Base-by-base conservation (phyloP, 2,797 vertebrate species). In the Enteromius trimaculatus region DNA sequence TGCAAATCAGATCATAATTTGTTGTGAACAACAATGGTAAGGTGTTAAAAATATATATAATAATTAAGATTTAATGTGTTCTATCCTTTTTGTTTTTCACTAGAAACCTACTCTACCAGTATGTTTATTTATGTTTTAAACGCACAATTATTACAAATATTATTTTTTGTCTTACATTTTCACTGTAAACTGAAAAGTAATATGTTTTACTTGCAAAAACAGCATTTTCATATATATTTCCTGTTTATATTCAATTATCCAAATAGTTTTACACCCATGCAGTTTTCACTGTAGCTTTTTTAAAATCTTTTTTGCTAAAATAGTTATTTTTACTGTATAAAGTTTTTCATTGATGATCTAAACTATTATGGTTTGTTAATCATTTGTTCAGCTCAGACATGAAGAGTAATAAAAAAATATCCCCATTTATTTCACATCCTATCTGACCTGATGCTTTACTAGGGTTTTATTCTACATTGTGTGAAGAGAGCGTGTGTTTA, bases 381-480 rank as follows among this genome's bases (percentile, higher is more conserved):
- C 53, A n/a, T 55, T n/a, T 55, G 21, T 23, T 58, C 3, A 58
- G 53, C 9, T 58, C 21, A 55, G 21, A 23, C 53, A 19, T 51
- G 17, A 19, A 51, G 29, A 53, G 2, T 14, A 8, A 44, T 77
- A n/a, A 5, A 44, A 53, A 72, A 72, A 53, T 72, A 4, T 51
- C 17, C 14, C 26, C 14, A 71, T 72, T 72, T 51, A n/a, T n/a
- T 66, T 1, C 19, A 19, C 69, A 66, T 58, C 10, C 34, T 14
- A 26, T 53, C 23, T 29, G 53, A 62, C n/a, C 55, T 62, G 55
- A 44, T 44, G 16, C 76, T 64, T 47, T 10, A 78, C 6, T 71
- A 44, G 6, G 37, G 37, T 72, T 39, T 58, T 55, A 31, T 80
- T 80, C 16, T 29, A 17, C 68, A 71, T 26, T 37, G 37, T 75